Evolutionary conservation across 2,113 vertebrate genomes (phyloP).

Genomic region (Perccottus glenii): DNA sequence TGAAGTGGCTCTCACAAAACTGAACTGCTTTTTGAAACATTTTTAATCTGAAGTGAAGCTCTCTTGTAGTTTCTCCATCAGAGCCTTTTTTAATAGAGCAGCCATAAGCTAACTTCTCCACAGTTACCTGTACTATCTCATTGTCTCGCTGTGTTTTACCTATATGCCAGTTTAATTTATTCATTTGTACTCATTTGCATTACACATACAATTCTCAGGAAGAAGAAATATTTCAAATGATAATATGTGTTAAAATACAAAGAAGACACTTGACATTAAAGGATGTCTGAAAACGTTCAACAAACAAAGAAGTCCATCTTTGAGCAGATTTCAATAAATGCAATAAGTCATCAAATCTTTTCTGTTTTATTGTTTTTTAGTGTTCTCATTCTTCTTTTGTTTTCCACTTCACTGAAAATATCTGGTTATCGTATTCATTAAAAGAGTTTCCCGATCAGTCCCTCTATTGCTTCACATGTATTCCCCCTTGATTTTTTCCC

Average conservation of each 20-base stretch:
- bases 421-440: background rate
- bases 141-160: slow-evolving; percentile 74
- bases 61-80: background rate
- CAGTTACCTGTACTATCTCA: slow-evolving; percentile 78
- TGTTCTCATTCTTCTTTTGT: background rate
- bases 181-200: slow-evolving; percentile 88
- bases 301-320: background rate
- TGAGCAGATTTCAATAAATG: slow-evolving; percentile 6
- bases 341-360: background rate
- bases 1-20: too few species aligned
- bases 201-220: slow-evolving; percentile 94
- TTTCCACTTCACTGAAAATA: background rate
- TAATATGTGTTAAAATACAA: slow-evolving; percentile 37
- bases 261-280: too few species aligned
- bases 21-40: too few species aligned
- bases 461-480: too few species aligned
- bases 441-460: too few species aligned
- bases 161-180: slow-evolving; percentile 77
- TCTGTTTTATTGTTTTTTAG: background rate
- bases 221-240: slow-evolving; percentile 78
- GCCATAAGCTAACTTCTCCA: slow-evolving; percentile 66
- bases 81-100: slow-evolving; percentile 1
- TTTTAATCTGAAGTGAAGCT: too few species aligned
- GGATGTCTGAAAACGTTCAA: slow-evolving; percentile 22
- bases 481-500: too few species aligned